Evolutionary conservation across 2,888 invertebrate species (phyloP).

Genomic region (Drosophila colorata): DNA sequence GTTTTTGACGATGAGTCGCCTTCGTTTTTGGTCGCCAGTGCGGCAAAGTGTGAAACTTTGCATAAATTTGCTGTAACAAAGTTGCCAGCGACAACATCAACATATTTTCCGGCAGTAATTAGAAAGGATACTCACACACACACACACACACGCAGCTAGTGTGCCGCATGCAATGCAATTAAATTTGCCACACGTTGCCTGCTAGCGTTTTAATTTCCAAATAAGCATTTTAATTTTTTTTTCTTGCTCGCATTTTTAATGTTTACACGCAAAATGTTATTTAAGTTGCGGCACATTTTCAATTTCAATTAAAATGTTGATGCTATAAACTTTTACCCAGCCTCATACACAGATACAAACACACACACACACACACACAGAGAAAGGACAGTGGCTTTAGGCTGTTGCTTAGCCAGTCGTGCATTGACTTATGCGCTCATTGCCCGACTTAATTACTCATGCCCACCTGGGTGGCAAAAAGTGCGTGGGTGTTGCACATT

Average conservation of each 20-base stretch:
- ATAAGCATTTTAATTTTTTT: conserved; percentile 50
- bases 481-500: conserved; percentile 39
- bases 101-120: conserved; percentile 76
- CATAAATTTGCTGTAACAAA: conserved; percentile 72
- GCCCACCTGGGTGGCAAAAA: conserved; percentile 61
- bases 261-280: conserved; percentile 69
- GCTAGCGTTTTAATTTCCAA: conserved; percentile 54
- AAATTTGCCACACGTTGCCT: conserved; percentile 45
- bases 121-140: conserved; percentile 45
- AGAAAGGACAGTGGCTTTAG: background rate
- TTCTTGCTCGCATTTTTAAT: conserved; percentile 48
- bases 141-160: conserved; percentile 13
- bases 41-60: conserved; percentile 75
- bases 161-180: conserved; percentile 55
- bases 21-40: conserved; percentile 51
- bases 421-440: conserved; percentile 61
- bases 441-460: conserved; percentile 71
- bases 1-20: conserved; percentile 36
- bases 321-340: conserved; percentile 50
- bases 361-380: conserved; percentile 21
- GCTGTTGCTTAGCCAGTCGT: conserved; percentile 46
- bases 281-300: conserved; percentile 75
- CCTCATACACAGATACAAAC: conserved; percentile 18
- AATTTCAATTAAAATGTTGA: conserved; percentile 75
- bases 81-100: conserved; percentile 68